Percentiles rank a stretch among this genome's conserved stretches.
Evolutionary conservation across 23 tunicate genomes (phyloP).

Genomic region (Trididemnum nubilum): DNA sequence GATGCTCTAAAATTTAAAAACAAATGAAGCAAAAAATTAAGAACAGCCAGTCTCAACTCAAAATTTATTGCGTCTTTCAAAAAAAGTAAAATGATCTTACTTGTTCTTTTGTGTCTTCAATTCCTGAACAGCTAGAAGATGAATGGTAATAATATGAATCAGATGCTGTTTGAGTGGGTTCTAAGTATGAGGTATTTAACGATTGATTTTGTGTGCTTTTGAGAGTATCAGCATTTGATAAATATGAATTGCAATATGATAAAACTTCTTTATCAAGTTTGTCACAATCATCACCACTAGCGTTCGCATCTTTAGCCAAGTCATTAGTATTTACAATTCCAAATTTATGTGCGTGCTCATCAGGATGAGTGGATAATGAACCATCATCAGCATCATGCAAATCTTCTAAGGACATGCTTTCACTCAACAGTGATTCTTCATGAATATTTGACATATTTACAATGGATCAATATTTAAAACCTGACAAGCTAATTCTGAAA

Average conservation of each 20-base stretch:
- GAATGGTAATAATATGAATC: neutral
- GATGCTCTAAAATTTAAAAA: too few species aligned
- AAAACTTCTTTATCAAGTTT: slow-evolving; percentile 3
- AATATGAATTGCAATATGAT: neutral
- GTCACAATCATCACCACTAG: neutral
- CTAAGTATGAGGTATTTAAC: neutral
- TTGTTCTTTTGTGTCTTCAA: neutral
- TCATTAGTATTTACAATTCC: slow-evolving; percentile 19
- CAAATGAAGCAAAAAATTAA: too few species aligned
- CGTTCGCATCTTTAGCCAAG: neutral
- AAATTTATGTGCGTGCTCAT: neutral
- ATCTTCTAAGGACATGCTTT: slow-evolving; percentile 27
- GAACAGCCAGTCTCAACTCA: too few species aligned
- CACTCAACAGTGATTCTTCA: slow-evolving; percentile 33
- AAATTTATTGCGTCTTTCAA: too few species aligned
- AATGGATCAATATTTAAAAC: neutral
- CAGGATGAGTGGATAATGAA: neutral
- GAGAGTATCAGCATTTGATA: neutral
- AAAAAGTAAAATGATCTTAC: too few species aligned
- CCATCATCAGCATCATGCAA: neutral
- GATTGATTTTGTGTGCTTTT: neutral
- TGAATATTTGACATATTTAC: slow-evolving; percentile 7
- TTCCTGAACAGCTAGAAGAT: neutral
- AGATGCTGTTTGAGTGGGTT: neutral
- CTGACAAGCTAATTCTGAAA: too few species aligned